Evolutionary conservation across 2,113 vertebrate genomes (phyloP).

Genomic region (Leucoraja erinaceus): DNA sequence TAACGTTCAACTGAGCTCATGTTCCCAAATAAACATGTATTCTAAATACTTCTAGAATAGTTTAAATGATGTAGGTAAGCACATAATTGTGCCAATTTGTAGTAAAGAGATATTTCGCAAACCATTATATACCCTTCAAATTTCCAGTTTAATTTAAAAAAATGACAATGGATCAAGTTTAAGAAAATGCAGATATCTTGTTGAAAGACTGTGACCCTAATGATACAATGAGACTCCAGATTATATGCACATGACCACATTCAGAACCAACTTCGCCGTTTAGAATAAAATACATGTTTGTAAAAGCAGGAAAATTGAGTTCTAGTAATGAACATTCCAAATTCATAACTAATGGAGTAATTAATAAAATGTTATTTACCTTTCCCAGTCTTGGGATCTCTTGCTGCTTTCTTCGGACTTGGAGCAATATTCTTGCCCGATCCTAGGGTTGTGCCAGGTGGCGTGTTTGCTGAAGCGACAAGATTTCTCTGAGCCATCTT

Average conservation of each 20-base stretch:
- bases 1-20: not conserved
- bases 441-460: constrained; percentile 72
- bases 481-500: constrained; percentile 83
- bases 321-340: not conserved
- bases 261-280: not conserved
- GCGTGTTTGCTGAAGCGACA: constrained; percentile 87
- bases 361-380: constrained; percentile 56
- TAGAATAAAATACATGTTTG: not conserved
- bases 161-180: no score
- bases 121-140: not conserved
- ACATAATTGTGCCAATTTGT: not conserved
- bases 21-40: not conserved
- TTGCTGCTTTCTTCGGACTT: constrained; percentile 90
- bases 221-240: not conserved
- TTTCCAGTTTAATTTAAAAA: no score
- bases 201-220: not conserved
- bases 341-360: not conserved
- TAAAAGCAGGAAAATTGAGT: not conserved
- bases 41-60: not conserved
- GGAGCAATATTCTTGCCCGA: constrained; percentile 80
- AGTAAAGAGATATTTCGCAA: no score
- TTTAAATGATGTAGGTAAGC: not conserved
- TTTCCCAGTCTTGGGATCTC: constrained; percentile 97
- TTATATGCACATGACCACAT: not conserved
- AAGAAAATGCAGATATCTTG: not conserved